Percentiles rank a stretch among this genome's conserved stretches.
These are phyloP conservation scores for Erpobdella octoculata DNA, from an alignment of 2,888 invertebrate species.

Conservation along the genomic window DNA sequence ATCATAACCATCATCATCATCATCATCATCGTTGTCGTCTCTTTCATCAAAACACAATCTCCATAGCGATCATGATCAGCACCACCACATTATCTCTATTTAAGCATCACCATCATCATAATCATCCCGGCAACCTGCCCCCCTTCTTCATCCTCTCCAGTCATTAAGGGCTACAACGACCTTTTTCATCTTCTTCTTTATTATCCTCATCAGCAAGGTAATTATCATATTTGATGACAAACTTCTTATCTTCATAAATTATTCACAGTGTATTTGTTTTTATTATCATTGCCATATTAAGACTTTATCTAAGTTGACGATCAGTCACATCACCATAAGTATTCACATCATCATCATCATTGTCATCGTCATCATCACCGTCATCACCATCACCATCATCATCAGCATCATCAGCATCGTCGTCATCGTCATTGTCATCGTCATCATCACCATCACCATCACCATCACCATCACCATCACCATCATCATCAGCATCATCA, in stretches of 20 bases:
- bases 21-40: background rate
- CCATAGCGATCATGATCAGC: too few species aligned
- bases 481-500: constrained; percentile 3
- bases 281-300: background rate
- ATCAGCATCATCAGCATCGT: background rate
- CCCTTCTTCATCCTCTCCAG: too few species aligned
- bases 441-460: constrained; percentile 9
- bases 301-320: background rate
- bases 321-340: too few species aligned
- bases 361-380: background rate
- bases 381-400: background rate
- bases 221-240: too few species aligned
- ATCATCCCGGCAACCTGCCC: too few species aligned
- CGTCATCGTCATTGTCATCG: background rate
- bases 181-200: background rate
- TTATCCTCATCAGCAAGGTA: too few species aligned
- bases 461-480: background rate
- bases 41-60: too few species aligned
- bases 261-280: background rate
- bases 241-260: background rate
- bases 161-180: background rate
- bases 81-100: too few species aligned
- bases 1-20: background rate
- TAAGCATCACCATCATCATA: too few species aligned
- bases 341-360: constrained; percentile 1